Conservation (phyloP, 2,888 invertebrate genomes). For the Piscicola geometra region DNA sequence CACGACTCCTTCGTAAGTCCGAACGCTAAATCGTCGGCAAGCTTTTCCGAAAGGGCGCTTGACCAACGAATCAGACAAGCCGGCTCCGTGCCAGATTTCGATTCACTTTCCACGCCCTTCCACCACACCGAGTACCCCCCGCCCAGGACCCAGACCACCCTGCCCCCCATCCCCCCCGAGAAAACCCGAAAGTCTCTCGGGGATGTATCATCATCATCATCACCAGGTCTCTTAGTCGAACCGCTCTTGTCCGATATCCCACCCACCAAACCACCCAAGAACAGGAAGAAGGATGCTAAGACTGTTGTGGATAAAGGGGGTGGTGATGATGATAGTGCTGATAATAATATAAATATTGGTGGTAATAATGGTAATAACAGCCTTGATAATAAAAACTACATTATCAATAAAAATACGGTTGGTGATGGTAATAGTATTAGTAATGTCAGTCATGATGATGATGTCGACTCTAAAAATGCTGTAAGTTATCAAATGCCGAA, state of each 20-base stretch:
- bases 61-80: neutral
- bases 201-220: neutral
- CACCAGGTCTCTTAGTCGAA: too few species aligned
- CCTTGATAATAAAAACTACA: too few species aligned
- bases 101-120: constrained; percentile 7
- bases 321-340: too few species aligned
- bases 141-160: constrained; percentile 20
- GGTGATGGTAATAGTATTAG: too few species aligned
- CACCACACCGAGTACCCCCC: constrained; percentile 1
- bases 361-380: too few species aligned
- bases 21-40: neutral
- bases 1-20: neutral
- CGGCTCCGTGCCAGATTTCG: constrained; percentile 27
- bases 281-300: neutral
- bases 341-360: too few species aligned
- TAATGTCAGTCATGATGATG: too few species aligned
- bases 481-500: too few species aligned
- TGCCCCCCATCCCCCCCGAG: constrained; percentile 33
- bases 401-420: too few species aligned
- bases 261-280: constrained; percentile 33
- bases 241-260: neutral
- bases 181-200: constrained; percentile 29
- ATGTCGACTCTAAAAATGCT: too few species aligned
- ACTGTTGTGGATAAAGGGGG: too few species aligned
- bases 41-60: neutral